Evolutionary conservation across 2,888 invertebrate species (phyloP), one percentile per base, ranked within the genome.

Genomic region (Scaptomyza polygonia): DNA sequence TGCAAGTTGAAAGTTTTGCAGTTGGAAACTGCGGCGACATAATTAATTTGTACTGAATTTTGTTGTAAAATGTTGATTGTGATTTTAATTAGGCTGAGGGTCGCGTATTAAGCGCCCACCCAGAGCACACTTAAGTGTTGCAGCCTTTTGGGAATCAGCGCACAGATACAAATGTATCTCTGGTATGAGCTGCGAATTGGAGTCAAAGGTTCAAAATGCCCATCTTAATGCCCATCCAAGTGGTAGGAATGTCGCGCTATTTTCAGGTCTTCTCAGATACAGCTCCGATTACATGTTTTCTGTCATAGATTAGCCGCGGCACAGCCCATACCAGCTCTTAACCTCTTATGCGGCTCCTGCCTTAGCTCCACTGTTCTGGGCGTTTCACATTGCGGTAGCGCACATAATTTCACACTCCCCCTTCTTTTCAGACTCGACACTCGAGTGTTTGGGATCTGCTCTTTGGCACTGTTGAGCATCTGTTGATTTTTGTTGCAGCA

Each of bases 241-340:
- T 53, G 9, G 5, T 9, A 16, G 64, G 61, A 61, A 67, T 77
- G 53, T 77, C 56, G 48, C 61, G 72, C 72, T 82, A 83, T 86
- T 86, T 72, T 77, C 59, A 70, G 57, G n/a, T 53, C 52, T 21
- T 30, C 45, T 18, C 54, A 42, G 53, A 44, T 34, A 9, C 48
- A 61, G 69, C 71, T 86, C 86, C 65, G 51, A 70, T 86, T 86
- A 74, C 88, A 80, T 86, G 87, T 88, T 88, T 86, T 87, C 85
- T 71, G 87, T 86, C 79, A 86, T 88, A 87, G 87, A 86, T 86
- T 86, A 88, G 76, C 78, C 52, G 66, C 72, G 77, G 78, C 69
- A 51, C 79, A 49, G 67, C 88, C 86, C 67, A 56, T 36, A 21
- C 49, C 27, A 51, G 14, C 16, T 8, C 21, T 16, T 7, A 49